Base-by-base conservation (phyloP, 2,113 vertebrate species). In the Mormoops blainvillei region DNA sequence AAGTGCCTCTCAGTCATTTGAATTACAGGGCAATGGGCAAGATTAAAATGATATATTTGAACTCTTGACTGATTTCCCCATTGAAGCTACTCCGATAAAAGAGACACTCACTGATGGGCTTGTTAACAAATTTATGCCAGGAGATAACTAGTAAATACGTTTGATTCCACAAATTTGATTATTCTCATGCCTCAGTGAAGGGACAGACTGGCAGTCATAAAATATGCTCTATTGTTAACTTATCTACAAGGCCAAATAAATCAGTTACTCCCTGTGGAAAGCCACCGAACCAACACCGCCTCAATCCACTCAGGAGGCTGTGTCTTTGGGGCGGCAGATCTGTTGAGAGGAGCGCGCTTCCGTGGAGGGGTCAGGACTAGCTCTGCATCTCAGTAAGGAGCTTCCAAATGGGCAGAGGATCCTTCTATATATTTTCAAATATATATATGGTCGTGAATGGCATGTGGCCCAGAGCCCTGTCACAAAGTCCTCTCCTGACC, bases 221-320 rank as follows among this genome's bases (percentile, higher is more conserved):
- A 95, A 94, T 73, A 56, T 43, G 48, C 19, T 5, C 92, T 94
- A 92, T 96, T 96, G 97, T 97, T 94, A 92, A 96, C 88, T 86
- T 91, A 71, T 91, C 74, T 85, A 61, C 89, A 93, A 95, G 68
- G 68, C 89, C 93, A 87, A 86, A 93, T 91, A 93, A 93, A 93
- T 94, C 82, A 89, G 89, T 58, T 70, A 96, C 63, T 91, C 68
- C 88, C 54, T 48, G 36, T 38, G 83, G 73, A 52, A 91, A 95
- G 22, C 73, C 82, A 93, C 81, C 93, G 80, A 87, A 68, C 78
- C 61, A 77, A 22, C 91, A 91, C 95, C 90, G 31, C 16, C 45
- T 83, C 80, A 41, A 54, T 38, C 89, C 96, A 91, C 95, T 88
- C 63, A 77, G 86, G 96, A 88, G 73, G 20, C n/a, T 93, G 93